Evolutionary conservation across 2,113 vertebrate species (phyloP), one percentile per base, ranked within the genome.

Genomic region (Thunnus maccoyii): DNA sequence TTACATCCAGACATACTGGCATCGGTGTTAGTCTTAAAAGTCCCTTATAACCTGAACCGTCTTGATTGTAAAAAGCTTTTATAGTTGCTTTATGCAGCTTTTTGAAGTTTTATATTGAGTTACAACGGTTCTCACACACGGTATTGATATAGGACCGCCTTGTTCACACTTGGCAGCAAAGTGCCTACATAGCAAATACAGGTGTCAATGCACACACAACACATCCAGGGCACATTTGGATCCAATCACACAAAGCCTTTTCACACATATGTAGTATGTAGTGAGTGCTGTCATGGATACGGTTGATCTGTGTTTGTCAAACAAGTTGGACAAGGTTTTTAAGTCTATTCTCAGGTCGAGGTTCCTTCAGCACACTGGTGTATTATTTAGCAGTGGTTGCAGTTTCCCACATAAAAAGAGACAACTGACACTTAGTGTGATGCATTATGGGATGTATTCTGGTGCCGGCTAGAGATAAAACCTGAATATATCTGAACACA

Each of bases 101-200:
- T 66, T 78, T 76, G 72, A 83, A 72, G 67, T 72, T 86, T 77
- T 77, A 74, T 70, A 69, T 60, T 46, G 25, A 61, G 25, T 36
- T 36, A 16, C 55, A 76, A 77, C 32, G 25, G 47, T 22, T 75
- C 44, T 48, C 36, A 67, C 80, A 83, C 80, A 64, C 48, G n/a
- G 66, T 3, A 18, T 17, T 36, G 20, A 61, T 79, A 66, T 57
- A 71, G 9, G 12, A 25, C 54, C 16, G 66, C 22, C 13, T 16
- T 61, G 20, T 69, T 70, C 30, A 71, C 46, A 66, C 54, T n/a
- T 30, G 51, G 48, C 32, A 22, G 22, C 8, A 27, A 22, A 2
- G 12, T 60, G 46, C n/a, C 41, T 32, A 8, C 36, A 5, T 16
- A 18, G 20, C 56, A 48, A 56, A 58, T 80, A 44, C 61, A 76